These are phyloP conservation scores for Eulemur macaco DNA, from an alignment of 2,113 vertebrate species.

Conservation along the genomic window DNA sequence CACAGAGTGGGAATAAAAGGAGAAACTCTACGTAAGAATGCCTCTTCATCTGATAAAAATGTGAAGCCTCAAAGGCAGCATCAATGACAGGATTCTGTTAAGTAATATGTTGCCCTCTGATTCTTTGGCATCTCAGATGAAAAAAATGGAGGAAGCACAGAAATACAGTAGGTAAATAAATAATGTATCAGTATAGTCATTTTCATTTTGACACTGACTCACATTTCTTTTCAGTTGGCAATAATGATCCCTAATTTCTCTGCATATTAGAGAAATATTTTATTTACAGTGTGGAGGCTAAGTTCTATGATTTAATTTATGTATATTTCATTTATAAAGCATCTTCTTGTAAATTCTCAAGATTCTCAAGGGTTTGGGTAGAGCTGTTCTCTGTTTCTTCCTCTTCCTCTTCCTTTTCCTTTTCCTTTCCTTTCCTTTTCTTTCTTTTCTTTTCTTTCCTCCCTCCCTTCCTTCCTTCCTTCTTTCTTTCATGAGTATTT, in stretches of 20 bases:
- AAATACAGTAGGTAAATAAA: background rate
- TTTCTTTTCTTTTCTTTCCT: background rate
- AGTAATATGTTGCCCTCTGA: background rate
- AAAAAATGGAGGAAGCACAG: background rate
- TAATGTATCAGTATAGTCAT: background rate
- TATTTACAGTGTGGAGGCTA: background rate
- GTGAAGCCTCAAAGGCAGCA: background rate
- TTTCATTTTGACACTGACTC: background rate
- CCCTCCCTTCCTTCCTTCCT: background rate
- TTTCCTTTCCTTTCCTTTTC: background rate
- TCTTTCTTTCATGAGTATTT: background rate
- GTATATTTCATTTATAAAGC: background rate
- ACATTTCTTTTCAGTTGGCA: background rate
- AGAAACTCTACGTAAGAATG: background rate
- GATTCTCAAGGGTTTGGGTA: background rate
- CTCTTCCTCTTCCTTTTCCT: too few relatives aligned
- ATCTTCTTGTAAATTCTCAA: background rate
- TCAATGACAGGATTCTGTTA: background rate
- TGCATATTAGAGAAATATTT: background rate
- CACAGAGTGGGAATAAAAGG: background rate
- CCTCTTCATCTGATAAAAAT: background rate
- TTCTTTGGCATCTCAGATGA: background rate
- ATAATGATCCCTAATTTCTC: background rate
- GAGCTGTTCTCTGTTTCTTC: background rate
- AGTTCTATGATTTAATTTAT: background rate